Evolutionary conservation across 2,888 invertebrate genomes (phyloP), one percentile per base, ranked within the genome.

Genomic region (Drosophila lutescens): DNA sequence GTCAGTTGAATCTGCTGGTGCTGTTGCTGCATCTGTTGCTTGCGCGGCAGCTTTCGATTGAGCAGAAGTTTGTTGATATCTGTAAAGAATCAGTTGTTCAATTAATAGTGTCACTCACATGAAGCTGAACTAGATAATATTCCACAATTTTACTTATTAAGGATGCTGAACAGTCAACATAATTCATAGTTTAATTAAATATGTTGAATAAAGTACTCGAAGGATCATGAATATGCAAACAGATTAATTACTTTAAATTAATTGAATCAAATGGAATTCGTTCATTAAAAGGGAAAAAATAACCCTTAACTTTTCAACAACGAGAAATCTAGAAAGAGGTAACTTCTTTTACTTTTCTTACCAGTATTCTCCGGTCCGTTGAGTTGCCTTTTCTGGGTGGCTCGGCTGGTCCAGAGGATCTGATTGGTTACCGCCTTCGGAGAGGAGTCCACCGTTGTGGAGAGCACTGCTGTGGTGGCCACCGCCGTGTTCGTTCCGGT

Each of bases 331-430:
- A 23, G 23, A 4, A 23, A 23, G 4, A 4, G 4, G 23, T 4
- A 2, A 5, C 8, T 30, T 30, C 30, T 30, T 2, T 30, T 1
- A 2, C 38, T 3, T 7, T 0, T 34, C 76, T 78, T 55, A 90
- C 90, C 90, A 76, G 83, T 88, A 71, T 90, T 90, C 53, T 92
- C 90, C 15, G 92, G 92, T 50, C 92, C 92, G 74, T 92, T 92
- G 1, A 91, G 78, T 69, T 91, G 91, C 40, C 91, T 89, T 65
- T 90, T 90, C 38, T 84, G 90, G 4, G 84, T 80, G 10, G 90
- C 76, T 13, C 91, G 82, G 74, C 90, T 90, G 46, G 92, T 82
- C 91, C 91, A 89, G 10, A 91, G 79, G 51, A 91, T 89, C 76
- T 91, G 89, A 62, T 91, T 89, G 70, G 91, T 86, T 15, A 90